Percentiles rank a stretch among this genome's conserved stretches.
Conservation (phyloP, 2,113 vertebrate genomes). For the Genyomyrus donnyi region DNA sequence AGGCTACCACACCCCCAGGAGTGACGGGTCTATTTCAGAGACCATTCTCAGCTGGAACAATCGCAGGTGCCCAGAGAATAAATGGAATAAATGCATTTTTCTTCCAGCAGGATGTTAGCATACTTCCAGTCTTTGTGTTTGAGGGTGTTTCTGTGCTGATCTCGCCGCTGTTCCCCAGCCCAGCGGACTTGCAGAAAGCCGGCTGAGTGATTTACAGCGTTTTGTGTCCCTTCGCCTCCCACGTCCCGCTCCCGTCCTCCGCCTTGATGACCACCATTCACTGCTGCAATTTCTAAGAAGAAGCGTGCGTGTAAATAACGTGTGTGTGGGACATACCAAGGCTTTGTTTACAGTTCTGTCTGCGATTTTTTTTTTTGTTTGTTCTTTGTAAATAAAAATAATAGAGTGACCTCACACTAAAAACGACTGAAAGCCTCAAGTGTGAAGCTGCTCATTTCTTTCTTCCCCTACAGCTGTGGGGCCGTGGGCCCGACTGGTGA, state of each 20-base stretch:
- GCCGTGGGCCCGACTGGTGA: background rate
- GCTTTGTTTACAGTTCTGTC: background rate
- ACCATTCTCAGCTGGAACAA: constrained; percentile 11
- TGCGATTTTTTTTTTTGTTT: background rate
- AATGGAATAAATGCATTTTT: background rate
- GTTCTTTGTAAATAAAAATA: background rate
- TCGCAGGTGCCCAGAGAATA: background rate
- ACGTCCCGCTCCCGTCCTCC: background rate
- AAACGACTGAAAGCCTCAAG: background rate
- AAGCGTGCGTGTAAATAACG: background rate
- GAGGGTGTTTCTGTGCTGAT: constrained; percentile 1
- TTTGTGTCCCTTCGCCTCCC: background rate
- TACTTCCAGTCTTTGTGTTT: constrained; percentile 8
- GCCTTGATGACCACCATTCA: background rate
- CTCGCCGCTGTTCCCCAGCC: background rate
- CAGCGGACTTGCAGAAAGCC: background rate
- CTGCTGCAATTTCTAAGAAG: background rate
- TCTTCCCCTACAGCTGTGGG: background rate
- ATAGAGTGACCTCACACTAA: background rate
- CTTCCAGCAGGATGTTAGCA: background rate
- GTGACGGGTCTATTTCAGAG: background rate
- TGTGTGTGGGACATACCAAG: background rate
- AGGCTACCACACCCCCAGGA: background rate
- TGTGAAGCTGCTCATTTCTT: background rate
- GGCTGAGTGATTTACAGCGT: background rate